Base-by-base conservation (phyloP, 2,113 vertebrate species). In the Poeciliopsis retropinna region DNA sequence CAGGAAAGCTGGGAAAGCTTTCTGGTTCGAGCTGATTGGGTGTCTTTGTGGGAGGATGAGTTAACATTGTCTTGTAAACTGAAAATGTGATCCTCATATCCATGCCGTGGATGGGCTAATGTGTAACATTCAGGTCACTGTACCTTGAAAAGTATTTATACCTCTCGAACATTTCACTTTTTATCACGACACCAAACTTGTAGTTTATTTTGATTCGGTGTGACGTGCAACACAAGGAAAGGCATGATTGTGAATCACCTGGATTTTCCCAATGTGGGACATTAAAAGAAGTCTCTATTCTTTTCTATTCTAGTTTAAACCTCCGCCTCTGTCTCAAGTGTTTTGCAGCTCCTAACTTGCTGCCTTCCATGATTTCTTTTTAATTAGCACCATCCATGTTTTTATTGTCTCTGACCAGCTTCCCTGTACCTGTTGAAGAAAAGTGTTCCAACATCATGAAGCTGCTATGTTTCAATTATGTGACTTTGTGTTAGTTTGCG, bases 1-100 rank as follows among this genome's bases (percentile, higher is more conserved):
- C 82, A 81, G 70, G 87, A 83, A 80, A 83, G 68, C 65, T 64
- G 67, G 62, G 30, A 70, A 67, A 72, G 69, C 74, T 71, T 65
- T 64, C 41, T 44, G 32, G 37, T 51, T n/a, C 65, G 27, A 72
- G 71, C 82, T 86, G 67, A 78, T 73, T 81, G 84, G 75, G 57
- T 44, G 68, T 64, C 68, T 12, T 54, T 70, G 68, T 70, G 68
- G 67, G 69, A 81, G 65, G 41, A 37, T 27, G 54, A 67, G 22
- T 67, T 30, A 15, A 6, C 54, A 32, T 70, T 64, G 64, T 65
- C 2, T 27, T 25, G 7, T 71, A 68, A 67, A 11, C 25, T 9
- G n/a, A 69, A 71, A 64, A 67, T 34, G 17, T 37, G 4, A 54
- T 25, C 0, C 64, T 68, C 17, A 60, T 30, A 44, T 63, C 17